A percentile compares a stretch with the other conserved stretches of the same genome.
These are phyloP conservation scores for Uria aalge DNA, from an alignment of 2,113 vertebrate species.

Conservation along the genomic window DNA sequence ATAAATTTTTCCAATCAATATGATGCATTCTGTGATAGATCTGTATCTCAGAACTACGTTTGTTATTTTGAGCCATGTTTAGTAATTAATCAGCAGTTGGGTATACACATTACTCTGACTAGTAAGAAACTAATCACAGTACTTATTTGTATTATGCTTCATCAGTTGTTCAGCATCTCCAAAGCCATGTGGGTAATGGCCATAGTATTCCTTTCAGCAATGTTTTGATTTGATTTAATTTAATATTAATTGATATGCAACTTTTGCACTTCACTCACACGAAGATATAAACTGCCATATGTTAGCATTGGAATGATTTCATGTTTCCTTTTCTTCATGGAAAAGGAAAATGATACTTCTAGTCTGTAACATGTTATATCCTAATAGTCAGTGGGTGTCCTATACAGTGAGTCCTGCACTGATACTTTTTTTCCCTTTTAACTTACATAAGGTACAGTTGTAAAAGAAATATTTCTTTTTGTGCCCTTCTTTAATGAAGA, in stretches of 20 bases:
- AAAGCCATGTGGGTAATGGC: not conserved
- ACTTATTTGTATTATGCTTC: not conserved
- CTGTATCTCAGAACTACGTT: not conserved
- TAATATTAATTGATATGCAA: not conserved
- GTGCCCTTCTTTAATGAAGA: not conserved
- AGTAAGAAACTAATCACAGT: not conserved
- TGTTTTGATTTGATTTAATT: not conserved
- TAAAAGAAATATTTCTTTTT: not conserved
- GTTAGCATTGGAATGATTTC: not conserved
- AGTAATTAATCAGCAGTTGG: not conserved
- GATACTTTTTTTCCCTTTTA: not conserved
- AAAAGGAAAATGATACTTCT: not conserved
- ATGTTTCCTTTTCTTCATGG: not conserved
- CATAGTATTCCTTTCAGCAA: not conserved
- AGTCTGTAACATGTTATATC: not conserved
- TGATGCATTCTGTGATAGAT: not conserved
- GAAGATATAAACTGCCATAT: not conserved
- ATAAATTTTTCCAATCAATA: not conserved
- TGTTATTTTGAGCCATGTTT: not conserved
- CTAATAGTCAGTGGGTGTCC: not conserved
- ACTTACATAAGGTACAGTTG: not conserved
- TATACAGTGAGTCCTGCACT: not conserved
- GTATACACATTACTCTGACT: not conserved
- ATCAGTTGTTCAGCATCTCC: not conserved
- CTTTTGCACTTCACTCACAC: not conserved